Conservation (phyloP, 2,888 invertebrate species). For the Tridacna crocea region DNA sequence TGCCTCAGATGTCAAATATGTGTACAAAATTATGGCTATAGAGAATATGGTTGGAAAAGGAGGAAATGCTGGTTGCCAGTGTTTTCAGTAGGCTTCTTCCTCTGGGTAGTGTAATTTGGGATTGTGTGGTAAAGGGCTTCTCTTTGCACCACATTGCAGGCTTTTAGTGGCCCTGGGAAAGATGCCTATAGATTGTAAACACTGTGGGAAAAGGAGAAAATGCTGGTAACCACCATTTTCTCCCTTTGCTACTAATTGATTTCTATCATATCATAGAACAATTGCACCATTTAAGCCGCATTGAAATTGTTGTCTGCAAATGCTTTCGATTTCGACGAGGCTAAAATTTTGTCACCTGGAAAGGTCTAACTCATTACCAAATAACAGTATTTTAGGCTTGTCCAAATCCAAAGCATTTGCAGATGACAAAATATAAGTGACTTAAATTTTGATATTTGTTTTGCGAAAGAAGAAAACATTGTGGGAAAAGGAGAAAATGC, state of each 20-base stretch:
- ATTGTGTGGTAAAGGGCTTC: not conserved
- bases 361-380: too few relatives aligned
- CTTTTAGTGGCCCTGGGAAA: not conserved
- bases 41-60: not conserved
- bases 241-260: not conserved
- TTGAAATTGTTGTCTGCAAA: not conserved
- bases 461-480: slow-evolving; percentile 3
- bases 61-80: too few relatives aligned
- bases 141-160: not conserved
- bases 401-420: too few relatives aligned
- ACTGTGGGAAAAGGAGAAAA: not conserved
- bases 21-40: too few relatives aligned
- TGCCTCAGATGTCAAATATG: too few relatives aligned
- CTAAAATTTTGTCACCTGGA: not conserved
- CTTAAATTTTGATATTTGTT: too few relatives aligned
- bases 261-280: not conserved
- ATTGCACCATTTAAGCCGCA: too few relatives aligned
- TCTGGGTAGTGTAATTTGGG: too few relatives aligned
- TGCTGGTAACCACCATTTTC: not conserved
- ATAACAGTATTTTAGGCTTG: too few relatives aligned
- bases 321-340: not conserved
- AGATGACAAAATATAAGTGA: too few relatives aligned
- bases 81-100: too few relatives aligned
- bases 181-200: not conserved
- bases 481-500: slow-evolving; percentile 7